phyloP scores from a whole-genome alignment of 2,113 vertebrate genomes.

The Oxyruncus cristatus region DNA sequence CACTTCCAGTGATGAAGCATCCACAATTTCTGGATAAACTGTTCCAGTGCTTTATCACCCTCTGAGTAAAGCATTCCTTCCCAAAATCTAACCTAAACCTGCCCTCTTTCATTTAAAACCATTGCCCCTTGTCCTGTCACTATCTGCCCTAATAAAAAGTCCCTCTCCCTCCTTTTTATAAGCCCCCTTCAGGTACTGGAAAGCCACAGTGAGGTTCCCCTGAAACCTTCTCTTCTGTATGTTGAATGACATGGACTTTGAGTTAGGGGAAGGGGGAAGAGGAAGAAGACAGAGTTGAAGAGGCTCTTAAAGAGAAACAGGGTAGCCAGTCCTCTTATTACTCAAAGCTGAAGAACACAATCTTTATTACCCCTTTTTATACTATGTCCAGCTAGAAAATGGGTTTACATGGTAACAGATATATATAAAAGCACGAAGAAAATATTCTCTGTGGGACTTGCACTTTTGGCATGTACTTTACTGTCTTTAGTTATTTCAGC shows the following conservation, averaged over 20 bases:
- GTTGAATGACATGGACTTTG: neutral
- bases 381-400: neutral
- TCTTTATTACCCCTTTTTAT: neutral
- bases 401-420: neutral
- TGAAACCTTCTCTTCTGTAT: neutral
- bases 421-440: neutral
- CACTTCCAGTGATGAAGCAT: neutral
- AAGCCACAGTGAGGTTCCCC: neutral
- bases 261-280: neutral
- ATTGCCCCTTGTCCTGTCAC: neutral
- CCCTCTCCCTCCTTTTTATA: neutral
- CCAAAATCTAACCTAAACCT: neutral
- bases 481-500: neutral
- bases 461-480: neutral
- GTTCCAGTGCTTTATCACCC: neutral
- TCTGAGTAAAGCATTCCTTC: neutral
- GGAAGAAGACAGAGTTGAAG: neutral
- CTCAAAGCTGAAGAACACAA: neutral
- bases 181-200: rapidly evolving
- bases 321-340: neutral
- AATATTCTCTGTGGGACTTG: neutral
- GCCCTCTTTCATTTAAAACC: neutral
- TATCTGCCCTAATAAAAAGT: neutral
- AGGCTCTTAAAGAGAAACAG: neutral
- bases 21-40: neutral